Conservation (phyloP, 2,888 invertebrate genomes). For the Ichneumon xanthorius region DNA sequence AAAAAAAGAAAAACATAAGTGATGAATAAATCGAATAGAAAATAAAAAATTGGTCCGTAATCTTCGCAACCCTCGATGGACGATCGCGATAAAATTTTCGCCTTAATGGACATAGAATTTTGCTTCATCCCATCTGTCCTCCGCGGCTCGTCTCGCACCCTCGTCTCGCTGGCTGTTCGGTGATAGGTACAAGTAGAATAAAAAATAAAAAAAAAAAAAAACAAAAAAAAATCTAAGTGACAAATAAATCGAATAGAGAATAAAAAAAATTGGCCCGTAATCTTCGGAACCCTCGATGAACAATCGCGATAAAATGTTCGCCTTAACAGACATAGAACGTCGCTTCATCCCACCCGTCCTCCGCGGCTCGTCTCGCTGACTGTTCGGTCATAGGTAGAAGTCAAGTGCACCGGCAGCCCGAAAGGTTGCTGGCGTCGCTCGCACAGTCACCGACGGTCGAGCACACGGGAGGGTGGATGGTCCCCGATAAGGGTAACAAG, state of each 20-base stretch:
- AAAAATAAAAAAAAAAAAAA: too few species aligned
- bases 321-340: conserved; percentile 14
- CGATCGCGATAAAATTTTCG: too few species aligned
- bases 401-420: conserved; percentile 5
- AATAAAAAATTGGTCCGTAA: too few species aligned
- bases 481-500: conserved; percentile 71
- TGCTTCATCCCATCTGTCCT: conserved; percentile 17
- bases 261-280: too few species aligned
- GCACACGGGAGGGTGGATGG: neutral
- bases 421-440: conserved; percentile 5
- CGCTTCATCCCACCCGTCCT: conserved; percentile 11
- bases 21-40: too few species aligned
- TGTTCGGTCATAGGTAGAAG: too few species aligned
- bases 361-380: neutral
- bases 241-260: too few species aligned
- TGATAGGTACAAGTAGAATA: neutral
- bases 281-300: too few species aligned
- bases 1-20: too few species aligned
- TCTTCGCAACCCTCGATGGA: too few species aligned
- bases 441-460: neutral
- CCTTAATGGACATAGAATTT: conserved; percentile 20
- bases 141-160: neutral
- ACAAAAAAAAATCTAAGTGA: too few species aligned
- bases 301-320: too few species aligned
- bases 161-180: conserved; percentile 30